These are phyloP conservation scores for Turnix velox DNA, from an alignment of 2,113 vertebrate species.

Conservation along the genomic window DNA sequence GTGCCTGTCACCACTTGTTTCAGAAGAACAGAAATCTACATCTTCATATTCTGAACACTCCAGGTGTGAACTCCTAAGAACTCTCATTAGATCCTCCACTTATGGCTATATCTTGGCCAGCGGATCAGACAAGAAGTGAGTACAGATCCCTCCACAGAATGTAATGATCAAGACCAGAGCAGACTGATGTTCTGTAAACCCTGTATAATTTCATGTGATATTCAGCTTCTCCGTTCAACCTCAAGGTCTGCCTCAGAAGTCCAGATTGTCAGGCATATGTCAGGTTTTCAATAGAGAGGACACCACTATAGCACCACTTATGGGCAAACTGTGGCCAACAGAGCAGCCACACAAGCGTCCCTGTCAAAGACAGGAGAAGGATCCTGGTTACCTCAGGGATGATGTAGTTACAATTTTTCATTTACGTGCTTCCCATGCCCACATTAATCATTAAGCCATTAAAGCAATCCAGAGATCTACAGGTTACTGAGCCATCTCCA, in stretches of 20 bases:
- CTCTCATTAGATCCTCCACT: not conserved
- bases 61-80: fast-evolving
- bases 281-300: not conserved
- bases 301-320: not conserved
- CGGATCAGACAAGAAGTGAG: not conserved
- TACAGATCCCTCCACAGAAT: not conserved
- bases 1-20: not conserved
- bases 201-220: not conserved
- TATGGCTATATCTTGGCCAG: not conserved
- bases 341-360: fast-evolving
- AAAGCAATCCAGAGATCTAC: not conserved
- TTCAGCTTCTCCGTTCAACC: not conserved
- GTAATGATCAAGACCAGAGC: not conserved
- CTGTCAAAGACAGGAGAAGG: not conserved
- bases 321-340: not conserved
- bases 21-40: not conserved
- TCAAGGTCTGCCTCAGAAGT: not conserved
- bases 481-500: not conserved
- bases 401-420: not conserved
- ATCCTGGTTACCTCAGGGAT: not conserved
- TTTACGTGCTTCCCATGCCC: not conserved
- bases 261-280: not conserved
- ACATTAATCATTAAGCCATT: not conserved
- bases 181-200: not conserved
- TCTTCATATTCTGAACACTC: not conserved